phyloP scores from a whole-genome alignment of 2,797 vertebrate species.

The Scolopax rusticola region DNA sequence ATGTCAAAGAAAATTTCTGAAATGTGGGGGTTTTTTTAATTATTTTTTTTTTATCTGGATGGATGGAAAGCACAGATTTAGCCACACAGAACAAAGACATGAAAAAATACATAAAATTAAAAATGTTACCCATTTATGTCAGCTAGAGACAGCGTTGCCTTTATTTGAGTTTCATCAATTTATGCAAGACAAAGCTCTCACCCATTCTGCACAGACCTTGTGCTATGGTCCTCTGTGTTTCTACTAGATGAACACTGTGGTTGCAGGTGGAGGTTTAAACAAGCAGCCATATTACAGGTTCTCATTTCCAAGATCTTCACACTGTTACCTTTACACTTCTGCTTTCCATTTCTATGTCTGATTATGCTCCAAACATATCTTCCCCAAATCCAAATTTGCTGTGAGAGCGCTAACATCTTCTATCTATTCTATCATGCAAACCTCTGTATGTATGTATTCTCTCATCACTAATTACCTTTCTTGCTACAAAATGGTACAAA shows the following conservation, averaged over 20 bases:
- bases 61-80: neutral
- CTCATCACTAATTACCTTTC: neutral
- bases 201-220: neutral
- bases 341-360: neutral
- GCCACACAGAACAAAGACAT: neutral
- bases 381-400: neutral
- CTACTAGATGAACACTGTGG: too few relatives aligned
- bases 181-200: neutral
- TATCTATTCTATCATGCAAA: neutral
- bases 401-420: neutral
- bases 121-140: neutral
- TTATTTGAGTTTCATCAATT: neutral
- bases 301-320: neutral
- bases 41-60: neutral
- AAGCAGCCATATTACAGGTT: neutral
- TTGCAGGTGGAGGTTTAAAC: neutral
- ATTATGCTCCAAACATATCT: neutral
- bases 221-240: neutral
- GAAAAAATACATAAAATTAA: neutral
- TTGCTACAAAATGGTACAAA: neutral
- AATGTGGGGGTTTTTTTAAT: too few relatives aligned
- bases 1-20: neutral
- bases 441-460: rapidly evolving
- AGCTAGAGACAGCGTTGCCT: neutral
- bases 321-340: neutral